A percentile compares a stretch with the other conserved stretches of the same genome.
Evolutionary conservation across 2,888 invertebrate species (phyloP).

Genomic region (Agrochola lychnidis): DNA sequence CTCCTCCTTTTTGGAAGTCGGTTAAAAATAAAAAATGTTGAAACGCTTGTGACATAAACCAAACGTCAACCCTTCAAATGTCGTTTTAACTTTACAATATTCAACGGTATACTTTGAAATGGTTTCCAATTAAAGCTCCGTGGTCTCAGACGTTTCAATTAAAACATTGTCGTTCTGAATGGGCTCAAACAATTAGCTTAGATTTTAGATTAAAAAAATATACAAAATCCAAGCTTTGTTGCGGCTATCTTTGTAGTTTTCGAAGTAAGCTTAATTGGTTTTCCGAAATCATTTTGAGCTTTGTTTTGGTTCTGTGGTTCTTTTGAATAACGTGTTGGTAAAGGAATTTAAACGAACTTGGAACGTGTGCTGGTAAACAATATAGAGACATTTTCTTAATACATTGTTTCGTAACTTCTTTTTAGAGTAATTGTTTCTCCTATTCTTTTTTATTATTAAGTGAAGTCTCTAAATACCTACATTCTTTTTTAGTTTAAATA

Average conservation of each 20-base stretch:
- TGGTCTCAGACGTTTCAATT: slow-evolving; percentile 68
- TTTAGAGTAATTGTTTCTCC: not conserved
- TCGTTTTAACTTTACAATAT: slow-evolving; percentile 56
- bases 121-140: slow-evolving; percentile 68
- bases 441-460: not conserved
- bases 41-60: slow-evolving; percentile 20
- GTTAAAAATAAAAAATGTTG: no score
- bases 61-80: slow-evolving; percentile 25
- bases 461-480: not conserved
- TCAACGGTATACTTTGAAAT: slow-evolving; percentile 61
- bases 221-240: slow-evolving; percentile 33
- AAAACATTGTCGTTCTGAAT: slow-evolving; percentile 53
- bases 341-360: slow-evolving; percentile 8
- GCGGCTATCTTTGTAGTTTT: slow-evolving; percentile 39
- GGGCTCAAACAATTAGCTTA: slow-evolving; percentile 47
- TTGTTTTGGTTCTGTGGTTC: slow-evolving; percentile 22
- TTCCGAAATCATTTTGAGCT: slow-evolving; percentile 41
- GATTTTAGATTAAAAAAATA: slow-evolving; percentile 33
- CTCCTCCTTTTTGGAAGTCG: no score
- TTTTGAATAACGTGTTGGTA: slow-evolving; percentile 9
- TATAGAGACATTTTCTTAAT: not conserved
- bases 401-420: not conserved
- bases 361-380: slow-evolving; percentile 3
- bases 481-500: not conserved
- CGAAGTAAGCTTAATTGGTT: slow-evolving; percentile 53